These are phyloP conservation scores for Bombus huntii DNA, from an alignment of 1,140 invertebrate species.

Conservation along the genomic window DNA sequence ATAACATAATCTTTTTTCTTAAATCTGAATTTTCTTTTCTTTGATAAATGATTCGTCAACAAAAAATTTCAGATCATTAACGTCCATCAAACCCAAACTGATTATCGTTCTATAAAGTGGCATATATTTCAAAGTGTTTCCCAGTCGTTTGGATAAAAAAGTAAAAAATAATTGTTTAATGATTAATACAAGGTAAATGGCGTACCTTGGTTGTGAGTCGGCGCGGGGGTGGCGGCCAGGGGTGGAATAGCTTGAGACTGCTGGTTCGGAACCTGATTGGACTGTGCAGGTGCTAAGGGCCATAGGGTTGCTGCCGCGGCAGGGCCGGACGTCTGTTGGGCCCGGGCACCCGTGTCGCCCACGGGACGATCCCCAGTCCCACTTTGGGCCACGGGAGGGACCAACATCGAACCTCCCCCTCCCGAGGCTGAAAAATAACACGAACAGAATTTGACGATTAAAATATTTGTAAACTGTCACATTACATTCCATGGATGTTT, in stretches of 20 bases:
- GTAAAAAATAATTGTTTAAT: neutral
- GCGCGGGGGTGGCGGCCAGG: slow-evolving; percentile 81
- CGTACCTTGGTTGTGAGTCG: slow-evolving; percentile 82
- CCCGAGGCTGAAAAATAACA: slow-evolving; percentile 78
- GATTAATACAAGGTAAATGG: neutral
- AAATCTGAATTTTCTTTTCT: neutral
- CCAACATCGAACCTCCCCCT: slow-evolving; percentile 82
- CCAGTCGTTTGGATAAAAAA: neutral
- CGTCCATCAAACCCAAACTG: neutral
- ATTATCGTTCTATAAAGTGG: neutral
- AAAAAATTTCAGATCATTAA: neutral
- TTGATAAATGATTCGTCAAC: neutral
- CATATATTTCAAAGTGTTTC: neutral
- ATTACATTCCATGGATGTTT: neutral
- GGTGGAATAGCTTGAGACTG: slow-evolving; percentile 79
- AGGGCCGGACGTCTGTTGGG: slow-evolving; percentile 72
- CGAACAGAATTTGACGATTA: neutral
- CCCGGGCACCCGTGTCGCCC: slow-evolving; percentile 74
- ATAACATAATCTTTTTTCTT: neutral
- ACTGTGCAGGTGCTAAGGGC: slow-evolving; percentile 82
- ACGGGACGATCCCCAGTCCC: slow-evolving; percentile 77
- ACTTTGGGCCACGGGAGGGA: slow-evolving; percentile 80
- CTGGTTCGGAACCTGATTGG: slow-evolving; percentile 74
- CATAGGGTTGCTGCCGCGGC: slow-evolving; percentile 79
- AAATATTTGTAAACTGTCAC: neutral